These are phyloP conservation scores for Pseudomugil tenellus DNA, from an alignment of 2,797 vertebrate species.

Conservation along the genomic window DNA sequence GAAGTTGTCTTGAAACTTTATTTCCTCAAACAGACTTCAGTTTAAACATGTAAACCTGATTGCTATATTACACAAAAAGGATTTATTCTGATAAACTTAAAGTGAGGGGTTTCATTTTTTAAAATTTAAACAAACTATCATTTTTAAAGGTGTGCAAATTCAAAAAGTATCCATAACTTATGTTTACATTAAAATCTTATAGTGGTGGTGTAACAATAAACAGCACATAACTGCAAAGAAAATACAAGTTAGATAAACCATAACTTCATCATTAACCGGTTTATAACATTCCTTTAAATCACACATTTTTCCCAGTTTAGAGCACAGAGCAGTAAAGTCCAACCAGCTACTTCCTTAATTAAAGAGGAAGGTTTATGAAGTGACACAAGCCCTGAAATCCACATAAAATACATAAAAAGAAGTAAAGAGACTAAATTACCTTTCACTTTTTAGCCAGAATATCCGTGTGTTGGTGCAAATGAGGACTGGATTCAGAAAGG, in stretches of 20 bases:
- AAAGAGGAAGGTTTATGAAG: neutral
- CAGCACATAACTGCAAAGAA: neutral
- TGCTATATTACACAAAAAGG: neutral
- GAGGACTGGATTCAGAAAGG: neutral
- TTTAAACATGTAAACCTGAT: neutral
- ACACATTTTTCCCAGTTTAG: neutral
- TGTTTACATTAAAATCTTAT: no score
- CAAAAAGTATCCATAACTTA: neutral
- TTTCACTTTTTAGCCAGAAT: slow-evolving; percentile 6
- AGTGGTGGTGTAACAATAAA: neutral
- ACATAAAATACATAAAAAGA: neutral
- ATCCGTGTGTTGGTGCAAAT: slow-evolving; percentile 10
- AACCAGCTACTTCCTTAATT: slow-evolving; percentile 51
- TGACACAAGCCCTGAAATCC: neutral
- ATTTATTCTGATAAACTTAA: neutral
- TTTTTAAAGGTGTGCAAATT: neutral
- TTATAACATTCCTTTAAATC: neutral
- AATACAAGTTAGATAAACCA: neutral
- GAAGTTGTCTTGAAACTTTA: slow-evolving; percentile 60
- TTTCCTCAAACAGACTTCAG: slow-evolving; percentile 50
- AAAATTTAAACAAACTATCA: neutral
- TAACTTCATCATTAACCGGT: neutral
- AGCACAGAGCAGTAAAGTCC: neutral
- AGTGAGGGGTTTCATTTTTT: neutral
- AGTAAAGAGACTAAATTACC: slow-evolving; percentile 43